Base-by-base conservation (phyloP, 2,113 vertebrate species). In the Ictidomys tridecemlineatus region DNA sequence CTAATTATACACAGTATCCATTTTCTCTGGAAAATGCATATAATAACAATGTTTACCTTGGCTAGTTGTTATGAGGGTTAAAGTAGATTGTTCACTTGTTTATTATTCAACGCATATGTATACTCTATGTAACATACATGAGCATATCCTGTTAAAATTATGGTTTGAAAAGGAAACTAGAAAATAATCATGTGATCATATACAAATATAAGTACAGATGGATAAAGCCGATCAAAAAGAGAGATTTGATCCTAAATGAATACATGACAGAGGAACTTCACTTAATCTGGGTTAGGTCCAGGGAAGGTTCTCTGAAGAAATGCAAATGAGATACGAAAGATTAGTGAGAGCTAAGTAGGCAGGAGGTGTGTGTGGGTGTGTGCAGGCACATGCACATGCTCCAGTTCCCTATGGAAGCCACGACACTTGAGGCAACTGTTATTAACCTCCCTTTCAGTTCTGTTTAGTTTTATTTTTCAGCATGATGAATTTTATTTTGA, bases 131-230 rank as follows among this genome's bases (percentile, higher is more conserved):
- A 84, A n/a, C 13, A 89, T 22, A 67, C 32, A 53, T 39, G 77
- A 37, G 65, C 1, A 51, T 20, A 1, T 13, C 58, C 86, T 88
- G 32, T 51, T 24, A 5, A 91, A 89, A 24, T 77, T 65, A 63
- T 28, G 13, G 3, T 58, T 91, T 93, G 32, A n/a, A 83, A 94
- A 30, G 26, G 58, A 11, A 97, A 84, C 79, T 58, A 93, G 34
- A 92, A 94, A 95, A 18, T 26, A 83, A 91, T 83, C 45, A 95
- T 37, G 70, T 58, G 42, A 69, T 76, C 76, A 93, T 34, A 84
- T 48, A 79, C 79, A 70, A 85, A 39, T 34, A 56, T 83, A 79
- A 84, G 45, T 93, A 37, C 17, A 73, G 22, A 24, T 93, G 4
- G 9, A 74, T 78, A 90, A 85, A n/a, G 8, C 17, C 42, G 72